Base-by-base conservation (phyloP, 2,113 vertebrate species). In the Salvelinus namaycush region DNA sequence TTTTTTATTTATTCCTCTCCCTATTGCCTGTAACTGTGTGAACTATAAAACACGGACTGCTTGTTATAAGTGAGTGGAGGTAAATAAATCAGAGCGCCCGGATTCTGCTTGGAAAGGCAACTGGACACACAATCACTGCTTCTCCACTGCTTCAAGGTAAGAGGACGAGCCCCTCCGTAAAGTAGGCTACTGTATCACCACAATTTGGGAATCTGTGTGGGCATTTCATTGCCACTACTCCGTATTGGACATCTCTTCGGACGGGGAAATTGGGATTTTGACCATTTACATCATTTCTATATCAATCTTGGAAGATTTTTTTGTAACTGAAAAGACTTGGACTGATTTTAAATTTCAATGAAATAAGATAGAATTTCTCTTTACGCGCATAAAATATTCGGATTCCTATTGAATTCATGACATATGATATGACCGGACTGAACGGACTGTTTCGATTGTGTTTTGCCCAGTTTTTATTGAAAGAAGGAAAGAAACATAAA, bases 141-240 rank as follows among this genome's bases (percentile, higher is more conserved):
- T 29, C 70, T 78, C 66, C 70, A 20, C 70, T 34, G 76, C 73
- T 72, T n/a, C 60, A 20, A 70, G 76, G 68, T 27, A 79, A 74
- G 83, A 85, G 69, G 83, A 71, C 72, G 16, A 74, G 70, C 78
- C 74, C 51, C 68, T 73, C 83, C n/a, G 18, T 70, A 72, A 70
- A 59, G 74, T 29, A 85, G 65, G 49, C 73, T 79, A n/a, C 76
- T 54, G 57, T 27, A 4, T 60, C 72, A 79, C 18, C 75, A 59
- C 44, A 87, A 92, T 86, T 89, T 88, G 78, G 73, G 76, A 86
- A 85, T 79, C 77, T 82, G 88, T 82, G 81, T 81, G 84, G 79
- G 64, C 77, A 84, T 88, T 82, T 81, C 49, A 78, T 76, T 24
- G 73, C 31, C 27, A 39, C 29, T 81, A 70, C 76, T 76, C 48